phyloP scores from a whole-genome alignment of 2,888 invertebrate genomes.

The Mesopsocus fuscifrons region DNA sequence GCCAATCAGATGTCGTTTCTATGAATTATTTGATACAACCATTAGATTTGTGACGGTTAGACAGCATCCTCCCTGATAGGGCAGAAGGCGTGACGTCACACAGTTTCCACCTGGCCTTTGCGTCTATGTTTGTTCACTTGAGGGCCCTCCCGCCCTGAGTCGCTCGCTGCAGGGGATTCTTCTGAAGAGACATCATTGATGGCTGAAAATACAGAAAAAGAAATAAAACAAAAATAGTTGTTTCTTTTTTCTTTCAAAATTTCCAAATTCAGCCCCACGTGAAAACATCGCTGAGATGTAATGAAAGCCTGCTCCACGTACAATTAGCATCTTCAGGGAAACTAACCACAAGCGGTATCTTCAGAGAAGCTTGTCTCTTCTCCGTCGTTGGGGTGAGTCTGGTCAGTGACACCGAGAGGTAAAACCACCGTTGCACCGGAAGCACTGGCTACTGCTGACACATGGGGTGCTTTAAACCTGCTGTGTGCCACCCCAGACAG shows the following conservation, averaged over 20 bases:
- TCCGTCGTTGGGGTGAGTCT: not conserved
- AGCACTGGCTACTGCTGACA: not conserved
- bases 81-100: too few relatives aligned
- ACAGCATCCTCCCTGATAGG: too few relatives aligned
- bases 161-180: not conserved
- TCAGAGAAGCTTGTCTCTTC: not conserved
- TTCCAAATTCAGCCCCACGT: too few relatives aligned
- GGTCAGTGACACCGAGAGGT: not conserved
- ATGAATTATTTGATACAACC: too few relatives aligned
- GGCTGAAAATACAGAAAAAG: too few relatives aligned
- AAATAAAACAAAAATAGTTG: too few relatives aligned
- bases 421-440: not conserved
- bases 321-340: not conserved
- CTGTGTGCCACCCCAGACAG: not conserved
- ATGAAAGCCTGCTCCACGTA: too few relatives aligned
- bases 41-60: too few relatives aligned
- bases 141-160: constrained; percentile 15
- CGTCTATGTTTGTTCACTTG: constrained; percentile 33
- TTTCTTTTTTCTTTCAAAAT: too few relatives aligned
- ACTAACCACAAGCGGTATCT: not conserved
- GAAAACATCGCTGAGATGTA: too few relatives aligned
- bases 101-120: constrained; percentile 40
- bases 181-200: too few relatives aligned
- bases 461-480: not conserved
- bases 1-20: too few relatives aligned